Evolutionary conservation across 2,797 vertebrate genomes (phyloP).

Genomic region (Gallinago solitaria): DNA sequence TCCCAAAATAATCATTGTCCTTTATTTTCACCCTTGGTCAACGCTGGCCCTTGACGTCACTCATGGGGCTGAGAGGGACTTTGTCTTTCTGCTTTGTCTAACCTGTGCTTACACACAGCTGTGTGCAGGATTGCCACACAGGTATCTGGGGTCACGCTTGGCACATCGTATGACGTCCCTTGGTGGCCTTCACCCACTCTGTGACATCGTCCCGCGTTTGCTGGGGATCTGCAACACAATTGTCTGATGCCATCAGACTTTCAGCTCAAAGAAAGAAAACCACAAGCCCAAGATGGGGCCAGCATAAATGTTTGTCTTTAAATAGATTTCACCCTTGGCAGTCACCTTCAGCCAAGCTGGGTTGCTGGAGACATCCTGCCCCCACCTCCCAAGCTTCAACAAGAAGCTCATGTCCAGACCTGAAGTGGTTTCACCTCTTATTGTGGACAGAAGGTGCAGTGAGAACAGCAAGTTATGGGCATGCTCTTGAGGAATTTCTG

Average conservation of each 20-base stretch:
- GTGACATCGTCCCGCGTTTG: neutral
- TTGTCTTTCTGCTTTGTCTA: neutral
- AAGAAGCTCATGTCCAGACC: neutral
- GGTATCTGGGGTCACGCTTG: neutral
- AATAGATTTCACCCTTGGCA: neutral
- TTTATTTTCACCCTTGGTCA: neutral
- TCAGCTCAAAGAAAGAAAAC: neutral
- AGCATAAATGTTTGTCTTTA: neutral
- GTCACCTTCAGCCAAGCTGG: neutral
- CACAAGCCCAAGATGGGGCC: neutral
- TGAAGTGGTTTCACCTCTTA: neutral
- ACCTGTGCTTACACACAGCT: neutral
- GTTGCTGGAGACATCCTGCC: neutral
- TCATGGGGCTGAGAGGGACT: neutral
- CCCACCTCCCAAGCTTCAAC: neutral
- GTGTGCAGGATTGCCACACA: neutral
- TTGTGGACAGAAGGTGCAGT: neutral
- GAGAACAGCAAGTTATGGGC: rapidly evolving
- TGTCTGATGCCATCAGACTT: neutral
- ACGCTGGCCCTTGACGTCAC: rapidly evolving
- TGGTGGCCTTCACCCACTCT: rapidly evolving
- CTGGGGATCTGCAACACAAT: neutral
- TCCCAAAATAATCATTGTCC: neutral
- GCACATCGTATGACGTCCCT: rapidly evolving
- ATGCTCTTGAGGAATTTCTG: neutral